These are phyloP conservation scores for Drosophila rufa DNA, from an alignment of 1,140 invertebrate genomes.

Conservation along the genomic window DNA sequence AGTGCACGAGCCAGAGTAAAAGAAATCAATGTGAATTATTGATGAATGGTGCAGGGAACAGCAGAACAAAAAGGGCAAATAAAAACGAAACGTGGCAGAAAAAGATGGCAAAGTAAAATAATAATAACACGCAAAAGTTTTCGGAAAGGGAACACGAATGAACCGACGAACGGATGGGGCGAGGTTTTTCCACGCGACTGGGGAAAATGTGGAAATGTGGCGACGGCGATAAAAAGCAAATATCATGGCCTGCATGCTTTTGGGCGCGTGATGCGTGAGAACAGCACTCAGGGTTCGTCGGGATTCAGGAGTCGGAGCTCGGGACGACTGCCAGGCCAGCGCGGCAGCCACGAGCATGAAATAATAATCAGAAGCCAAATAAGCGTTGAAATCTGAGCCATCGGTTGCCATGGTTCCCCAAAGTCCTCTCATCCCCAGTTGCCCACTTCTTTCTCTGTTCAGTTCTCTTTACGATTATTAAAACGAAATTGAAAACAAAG, in stretches of 20 bases:
- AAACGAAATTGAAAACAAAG: slow-evolving; percentile 74
- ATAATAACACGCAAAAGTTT: slow-evolving; percentile 68
- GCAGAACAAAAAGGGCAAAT: slow-evolving; percentile 47
- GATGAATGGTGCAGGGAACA: slow-evolving; percentile 70
- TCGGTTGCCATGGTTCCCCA: slow-evolving; percentile 44
- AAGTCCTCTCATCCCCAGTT: slow-evolving; percentile 16
- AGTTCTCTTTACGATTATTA: slow-evolving; percentile 59
- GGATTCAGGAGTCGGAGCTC: slow-evolving; percentile 29
- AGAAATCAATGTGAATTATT: slow-evolving; percentile 83
- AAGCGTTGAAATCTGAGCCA: slow-evolving; percentile 79
- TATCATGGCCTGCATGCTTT: slow-evolving; percentile 78
- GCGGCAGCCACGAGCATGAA: slow-evolving; percentile 58
- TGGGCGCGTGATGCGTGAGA: slow-evolving; percentile 71
- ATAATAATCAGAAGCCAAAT: slow-evolving; percentile 83
- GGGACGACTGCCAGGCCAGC: slow-evolving; percentile 1
- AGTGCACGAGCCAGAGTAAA: slow-evolving; percentile 25
- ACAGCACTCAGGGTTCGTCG: slow-evolving; percentile 38
- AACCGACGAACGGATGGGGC: slow-evolving; percentile 1
- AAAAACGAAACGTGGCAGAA: slow-evolving; percentile 67
- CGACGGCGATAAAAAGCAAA: slow-evolving; percentile 73
- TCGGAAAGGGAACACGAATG: slow-evolving; percentile 8
- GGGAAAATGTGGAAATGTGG: slow-evolving; percentile 41
- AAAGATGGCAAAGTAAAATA: slow-evolving; percentile 73
- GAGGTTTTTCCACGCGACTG: slow-evolving; percentile 8
- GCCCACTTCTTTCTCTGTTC: background rate